phyloP scores from a whole-genome alignment of 2,113 vertebrate species.

The Etheostoma cragini region DNA sequence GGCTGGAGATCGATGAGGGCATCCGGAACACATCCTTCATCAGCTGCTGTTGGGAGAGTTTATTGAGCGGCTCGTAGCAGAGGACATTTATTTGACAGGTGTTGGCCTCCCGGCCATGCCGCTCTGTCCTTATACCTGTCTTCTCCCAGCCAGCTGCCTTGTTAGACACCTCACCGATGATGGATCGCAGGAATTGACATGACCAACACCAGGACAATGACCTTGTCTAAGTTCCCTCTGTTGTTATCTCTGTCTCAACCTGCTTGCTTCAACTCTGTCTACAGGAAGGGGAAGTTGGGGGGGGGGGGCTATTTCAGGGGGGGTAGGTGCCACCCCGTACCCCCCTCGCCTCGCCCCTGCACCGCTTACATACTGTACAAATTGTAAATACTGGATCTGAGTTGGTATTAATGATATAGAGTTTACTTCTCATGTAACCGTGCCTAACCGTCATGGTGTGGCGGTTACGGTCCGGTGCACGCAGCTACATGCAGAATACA shows the following conservation, averaged over 20 bases:
- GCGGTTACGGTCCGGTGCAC: too few species aligned
- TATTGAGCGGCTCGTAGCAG: constrained; percentile 45
- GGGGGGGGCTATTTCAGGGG: too few species aligned
- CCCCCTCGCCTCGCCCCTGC: too few species aligned
- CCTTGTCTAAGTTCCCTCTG: background rate
- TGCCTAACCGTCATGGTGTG: too few species aligned
- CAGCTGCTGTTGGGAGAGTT: constrained; percentile 46
- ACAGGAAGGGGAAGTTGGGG: background rate
- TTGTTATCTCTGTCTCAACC: background rate
- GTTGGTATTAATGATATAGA: too few species aligned
- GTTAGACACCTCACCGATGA: constrained; percentile 46
- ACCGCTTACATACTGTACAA: background rate
- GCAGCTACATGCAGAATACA: too few species aligned
- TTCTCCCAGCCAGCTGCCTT: constrained; percentile 25
- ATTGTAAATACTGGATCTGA: too few species aligned
- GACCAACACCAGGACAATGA: constrained; percentile 15
- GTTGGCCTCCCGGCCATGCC: constrained; percentile 25
- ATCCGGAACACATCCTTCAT: constrained; percentile 50
- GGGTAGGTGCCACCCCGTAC: too few species aligned
- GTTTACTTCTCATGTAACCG: too few species aligned
- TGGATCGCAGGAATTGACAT: constrained; percentile 22
- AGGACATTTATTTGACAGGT: constrained; percentile 61
- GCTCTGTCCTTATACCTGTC: constrained; percentile 48
- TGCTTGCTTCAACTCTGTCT: background rate
- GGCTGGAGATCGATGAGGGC: constrained; percentile 42